Evolutionary conservation across 2,888 invertebrate genomes (phyloP).

Genomic region (Panzeria rudis): DNA sequence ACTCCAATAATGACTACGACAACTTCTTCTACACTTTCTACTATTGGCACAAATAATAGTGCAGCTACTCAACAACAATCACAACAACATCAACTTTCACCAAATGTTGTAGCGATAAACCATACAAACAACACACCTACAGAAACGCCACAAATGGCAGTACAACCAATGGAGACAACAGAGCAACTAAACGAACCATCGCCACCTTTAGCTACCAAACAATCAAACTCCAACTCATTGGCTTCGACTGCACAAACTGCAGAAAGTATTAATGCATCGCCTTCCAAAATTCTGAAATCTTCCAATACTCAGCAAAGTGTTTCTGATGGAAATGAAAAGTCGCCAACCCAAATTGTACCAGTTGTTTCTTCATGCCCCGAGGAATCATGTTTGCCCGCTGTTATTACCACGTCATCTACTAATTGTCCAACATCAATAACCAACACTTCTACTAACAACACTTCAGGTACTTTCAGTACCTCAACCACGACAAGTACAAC

Average conservation of each 20-base stretch:
- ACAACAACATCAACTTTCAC: too few species aligned
- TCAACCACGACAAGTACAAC: slow-evolving; percentile 51
- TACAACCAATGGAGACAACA: slow-evolving; percentile 65
- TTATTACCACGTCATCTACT: slow-evolving; percentile 29
- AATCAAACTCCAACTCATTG: slow-evolving; percentile 38
- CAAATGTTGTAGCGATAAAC: slow-evolving; percentile 58
- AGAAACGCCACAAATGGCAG: slow-evolving; percentile 54
- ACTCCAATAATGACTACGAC: slow-evolving; percentile 22
- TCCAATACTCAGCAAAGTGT: slow-evolving; percentile 35
- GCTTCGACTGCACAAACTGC: slow-evolving; percentile 48
- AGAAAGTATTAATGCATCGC: slow-evolving; percentile 28
- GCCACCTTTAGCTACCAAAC: slow-evolving; percentile 72
- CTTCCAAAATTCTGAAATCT: slow-evolving; percentile 49
- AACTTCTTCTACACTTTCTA: slow-evolving; percentile 35
- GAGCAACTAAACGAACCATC: slow-evolving; percentile 55
- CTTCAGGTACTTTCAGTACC: slow-evolving; percentile 45
- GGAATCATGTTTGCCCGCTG: slow-evolving; percentile 42
- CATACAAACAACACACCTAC: slow-evolving; percentile 33
- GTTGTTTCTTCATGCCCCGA: slow-evolving; percentile 58
- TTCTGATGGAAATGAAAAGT: slow-evolving; percentile 52
- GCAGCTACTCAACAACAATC: slow-evolving; percentile 23
- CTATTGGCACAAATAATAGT: slow-evolving; percentile 8
- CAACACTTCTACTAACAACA: slow-evolving; percentile 39
- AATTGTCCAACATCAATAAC: slow-evolving; percentile 39
- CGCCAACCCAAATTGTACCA: slow-evolving; percentile 27